Percentiles rank a stretch among this genome's conserved stretches.
phyloP scores from a whole-genome alignment of 2,113 vertebrate species.

The Corynorhinus townsendii region DNA sequence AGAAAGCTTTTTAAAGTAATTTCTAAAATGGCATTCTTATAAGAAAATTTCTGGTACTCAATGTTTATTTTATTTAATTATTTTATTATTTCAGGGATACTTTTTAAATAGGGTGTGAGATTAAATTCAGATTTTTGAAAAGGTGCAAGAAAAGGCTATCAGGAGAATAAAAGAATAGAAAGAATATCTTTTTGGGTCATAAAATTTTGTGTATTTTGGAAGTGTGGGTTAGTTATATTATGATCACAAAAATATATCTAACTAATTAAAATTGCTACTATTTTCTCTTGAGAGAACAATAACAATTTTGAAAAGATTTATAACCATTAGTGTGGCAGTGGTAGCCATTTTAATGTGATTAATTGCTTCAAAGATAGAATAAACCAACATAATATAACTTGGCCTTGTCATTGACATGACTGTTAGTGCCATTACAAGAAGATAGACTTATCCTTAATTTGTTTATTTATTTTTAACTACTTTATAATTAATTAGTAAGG shows the following conservation, averaged over 20 bases:
- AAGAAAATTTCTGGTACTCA: neutral
- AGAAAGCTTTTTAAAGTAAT: neutral
- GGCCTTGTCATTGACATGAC: neutral
- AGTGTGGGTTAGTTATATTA: neutral
- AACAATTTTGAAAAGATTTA: slow-evolving; percentile 23
- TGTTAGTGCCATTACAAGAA: neutral
- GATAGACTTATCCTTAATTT: neutral
- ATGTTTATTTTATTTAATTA: neutral
- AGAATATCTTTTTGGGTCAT: neutral
- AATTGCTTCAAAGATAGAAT: neutral
- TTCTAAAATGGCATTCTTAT: neutral
- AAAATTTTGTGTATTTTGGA: neutral
- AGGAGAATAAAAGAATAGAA: neutral
- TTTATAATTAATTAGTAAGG: neutral
- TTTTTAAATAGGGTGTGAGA: neutral
- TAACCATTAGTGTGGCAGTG: neutral
- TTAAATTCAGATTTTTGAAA: slow-evolving; percentile 2
- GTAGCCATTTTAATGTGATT: neutral
- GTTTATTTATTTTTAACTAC: neutral
- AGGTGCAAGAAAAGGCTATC: neutral
- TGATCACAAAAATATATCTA: slow-evolving; percentile 7
- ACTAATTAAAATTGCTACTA: neutral
- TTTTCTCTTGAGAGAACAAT: slow-evolving; percentile 34
- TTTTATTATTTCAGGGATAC: too few relatives aligned
- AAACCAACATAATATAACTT: neutral